Conservation (phyloP, 2,113 vertebrate species). For the Mus musculus region GRCm39 chr11:87365001-87365500, state of each 20-base stretch:
- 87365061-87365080: neutral
- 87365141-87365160: neutral
- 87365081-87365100: neutral
- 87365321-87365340: slow-evolving; percentile 89
- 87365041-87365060: neutral
- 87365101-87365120: too few relatives aligned
- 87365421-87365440: neutral
- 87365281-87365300: slow-evolving; percentile 88
- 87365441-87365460: neutral
- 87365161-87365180: neutral
- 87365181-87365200: neutral
- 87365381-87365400: neutral
- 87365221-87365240: slow-evolving; percentile 85
- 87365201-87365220: slow-evolving; percentile 27
- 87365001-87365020: neutral
- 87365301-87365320: slow-evolving; percentile 89
- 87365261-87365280: slow-evolving; percentile 90
- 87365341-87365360: slow-evolving; percentile 88
- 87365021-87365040: neutral
- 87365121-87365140: neutral
- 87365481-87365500: neutral
- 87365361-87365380: neutral
- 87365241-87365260: slow-evolving; percentile 90
- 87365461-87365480: neutral
- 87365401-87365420: neutral